Evolutionary conservation across 1,140 invertebrate species (phyloP), one percentile per base, ranked within the genome.

Genomic region (Psilanteris sp.): DNA sequence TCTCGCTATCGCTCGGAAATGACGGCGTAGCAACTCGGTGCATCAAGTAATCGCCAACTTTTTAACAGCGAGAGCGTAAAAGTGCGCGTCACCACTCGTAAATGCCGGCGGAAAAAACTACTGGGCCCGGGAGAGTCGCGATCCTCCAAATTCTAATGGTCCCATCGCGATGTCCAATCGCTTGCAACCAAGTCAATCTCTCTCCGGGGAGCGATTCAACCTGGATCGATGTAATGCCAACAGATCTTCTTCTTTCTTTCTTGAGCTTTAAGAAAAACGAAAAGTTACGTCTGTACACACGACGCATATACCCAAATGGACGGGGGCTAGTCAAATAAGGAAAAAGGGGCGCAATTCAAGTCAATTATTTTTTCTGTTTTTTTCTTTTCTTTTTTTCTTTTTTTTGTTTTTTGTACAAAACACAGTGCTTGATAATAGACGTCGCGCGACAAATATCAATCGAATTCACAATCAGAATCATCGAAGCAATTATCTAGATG

Each of bases 131-230:
- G 62, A 68, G 68, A 64, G 36, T 54, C 66, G 52, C 68, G 57
- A 67, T 71, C 43, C 59, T 67, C 70, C 10, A 70, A 73, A 73
- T 70, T 73, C 41, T 59, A 73, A 73, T 70, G 64, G 70, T 55
- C 64, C 64, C 52, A 11, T 1, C 26, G 59, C 50, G 76, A 1
- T 57, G 59, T 24, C 62, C 76, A 52, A 78, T 73, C 57, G 76
- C 46, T 48, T 39, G 44, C 20, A 41, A 18, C 24, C 34, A 68
- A 52, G 64, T 50, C 62, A 66, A 76, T 70, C 14, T 55, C 37
- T 18, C 73, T 26, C 66, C n/a, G 10, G 73, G 73, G 61, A 77
- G 50, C 22, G 41, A 66, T 76, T 59, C 43, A 26, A 26, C 31
- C 15, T 29, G 37, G 34, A 77, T 71, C 66, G 74, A 71, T 77